Conservation (phyloP, 2,888 invertebrate genomes). For the Drosophila sordidula region DNA sequence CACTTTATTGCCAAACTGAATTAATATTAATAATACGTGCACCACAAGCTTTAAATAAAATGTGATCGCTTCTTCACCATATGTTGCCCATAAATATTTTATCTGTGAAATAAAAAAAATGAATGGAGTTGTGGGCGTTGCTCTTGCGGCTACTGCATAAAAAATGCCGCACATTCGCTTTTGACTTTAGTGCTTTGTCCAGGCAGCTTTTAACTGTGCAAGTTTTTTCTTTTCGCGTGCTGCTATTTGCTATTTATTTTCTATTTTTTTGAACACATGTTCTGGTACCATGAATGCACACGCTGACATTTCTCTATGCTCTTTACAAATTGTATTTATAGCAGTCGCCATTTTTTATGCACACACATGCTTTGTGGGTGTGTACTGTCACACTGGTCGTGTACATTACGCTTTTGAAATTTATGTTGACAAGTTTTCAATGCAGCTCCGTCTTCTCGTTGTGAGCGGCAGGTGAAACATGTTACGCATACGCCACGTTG, state of each 20-base stretch:
- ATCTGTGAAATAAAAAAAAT: background rate
- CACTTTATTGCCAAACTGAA: too few species aligned
- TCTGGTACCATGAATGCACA: slow-evolving; percentile 53
- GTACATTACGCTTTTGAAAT: slow-evolving; percentile 62
- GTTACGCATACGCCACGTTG: slow-evolving; percentile 77
- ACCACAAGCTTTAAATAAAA: background rate
- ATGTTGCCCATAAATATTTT: slow-evolving; percentile 6
- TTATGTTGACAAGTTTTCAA: slow-evolving; percentile 70
- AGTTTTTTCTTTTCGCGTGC: background rate
- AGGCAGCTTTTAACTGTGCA: slow-evolving; percentile 5
- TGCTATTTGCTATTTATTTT: slow-evolving; percentile 1
- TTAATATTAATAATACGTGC: slow-evolving; percentile 7
- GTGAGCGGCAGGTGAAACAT: slow-evolving; percentile 65
- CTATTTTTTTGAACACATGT: slow-evolving; percentile 36
- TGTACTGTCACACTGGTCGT: slow-evolving; percentile 66
- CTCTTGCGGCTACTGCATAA: slow-evolving; percentile 5
- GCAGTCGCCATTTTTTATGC: slow-evolving; percentile 54
- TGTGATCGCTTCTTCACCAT: background rate
- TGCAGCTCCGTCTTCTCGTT: slow-evolving; percentile 37
- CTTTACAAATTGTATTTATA: slow-evolving; percentile 77
- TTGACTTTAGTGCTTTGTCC: slow-evolving; percentile 22
- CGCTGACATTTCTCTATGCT: slow-evolving; percentile 49
- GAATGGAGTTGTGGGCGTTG: slow-evolving; percentile 4
- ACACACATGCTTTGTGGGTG: slow-evolving; percentile 48
- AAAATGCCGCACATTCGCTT: slow-evolving; percentile 29